phyloP scores from a whole-genome alignment of 92 coral and sea anemone genomes.

The Paramuricea clavata region DNA sequence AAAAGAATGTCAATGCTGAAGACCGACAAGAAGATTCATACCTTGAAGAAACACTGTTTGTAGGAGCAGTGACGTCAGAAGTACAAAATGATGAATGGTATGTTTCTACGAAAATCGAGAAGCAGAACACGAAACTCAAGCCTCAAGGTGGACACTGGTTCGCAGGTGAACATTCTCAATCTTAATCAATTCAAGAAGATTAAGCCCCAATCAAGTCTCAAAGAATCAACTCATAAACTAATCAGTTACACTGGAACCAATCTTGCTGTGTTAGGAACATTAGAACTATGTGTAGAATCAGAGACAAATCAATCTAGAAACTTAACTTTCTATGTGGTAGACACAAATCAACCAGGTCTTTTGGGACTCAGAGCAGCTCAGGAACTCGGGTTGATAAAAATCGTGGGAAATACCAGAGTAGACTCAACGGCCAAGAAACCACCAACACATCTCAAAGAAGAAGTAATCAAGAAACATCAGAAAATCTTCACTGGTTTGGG shows the following conservation, averaged over 20 bases:
- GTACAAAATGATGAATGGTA: neutral
- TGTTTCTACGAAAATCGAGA: neutral
- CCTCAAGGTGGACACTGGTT: neutral
- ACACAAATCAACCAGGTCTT: neutral
- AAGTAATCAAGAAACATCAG: constrained; percentile 39
- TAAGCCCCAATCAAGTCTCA: neutral
- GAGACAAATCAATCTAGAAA: neutral
- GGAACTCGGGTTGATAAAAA: constrained; percentile 62
- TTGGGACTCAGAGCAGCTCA: constrained; percentile 2
- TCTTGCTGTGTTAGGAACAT: neutral
- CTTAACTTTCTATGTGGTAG: neutral
- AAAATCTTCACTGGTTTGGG: constrained; percentile 66
- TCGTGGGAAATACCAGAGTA: constrained; percentile 32
- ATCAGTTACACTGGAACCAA: neutral
- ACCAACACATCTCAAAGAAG: constrained; percentile 41
- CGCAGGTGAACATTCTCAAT: neutral
- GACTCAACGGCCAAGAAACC: constrained; percentile 31
- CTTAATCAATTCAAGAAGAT: neutral
- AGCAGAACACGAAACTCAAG: neutral
- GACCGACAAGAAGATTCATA: neutral
- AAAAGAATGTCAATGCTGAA: too few relatives aligned
- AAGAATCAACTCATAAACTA: neutral
- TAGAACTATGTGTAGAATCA: neutral
- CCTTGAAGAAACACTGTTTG: constrained; percentile 1
- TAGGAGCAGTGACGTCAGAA: neutral